Evolutionary conservation across 2,797 vertebrate species (phyloP), one percentile per base, ranked within the genome.

Genomic region (Malacoraja senta): DNA sequence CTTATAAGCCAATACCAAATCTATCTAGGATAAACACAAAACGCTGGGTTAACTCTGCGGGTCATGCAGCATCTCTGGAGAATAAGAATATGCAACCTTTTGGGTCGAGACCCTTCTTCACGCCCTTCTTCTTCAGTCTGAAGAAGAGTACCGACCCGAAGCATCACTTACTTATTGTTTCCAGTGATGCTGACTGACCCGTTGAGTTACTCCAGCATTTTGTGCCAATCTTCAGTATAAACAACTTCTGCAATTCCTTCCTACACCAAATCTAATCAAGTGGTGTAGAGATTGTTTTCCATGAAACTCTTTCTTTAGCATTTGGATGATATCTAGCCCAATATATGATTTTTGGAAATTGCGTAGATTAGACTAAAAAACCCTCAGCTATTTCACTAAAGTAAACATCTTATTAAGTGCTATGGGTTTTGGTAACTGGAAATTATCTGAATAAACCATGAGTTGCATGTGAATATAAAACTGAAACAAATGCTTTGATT

Each of bases 391-490:
- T n/a, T 63, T 65, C 58, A 88, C 8, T 13, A 88, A 83, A 58
- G 8, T 8, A 53, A 35, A 68, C 61, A 88, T 32, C 63, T 65
- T 68, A 35, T 74, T 3, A 21, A 24, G 71, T 74, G 71, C 21
- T 74, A 26, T 35, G 84, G n/a, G 61, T 35, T 21, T 65, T 68
- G 63, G n/a, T 65, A n/a, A 17, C 61, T 32, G 61, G 8, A 68
- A 32, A 24, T 65, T 32, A 88, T 88, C n/a, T 88, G 8, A 68
- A 88, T 88, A 88, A 88, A 88, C 32, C 63, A 88, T 65, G n/a
- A 88, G n/a, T 2, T 26, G 17, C 65, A 68, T 68, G 65, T 68
- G 65, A 68, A 8, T 63, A 63, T n/a, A 86, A 86, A 29, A 26
- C 10, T 68, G 84, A 65, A 68, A 68, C 84, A 68, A n/a, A n/a